phyloP scores from a whole-genome alignment of 2,888 invertebrate species.

The Ochropacha duplaris region DNA sequence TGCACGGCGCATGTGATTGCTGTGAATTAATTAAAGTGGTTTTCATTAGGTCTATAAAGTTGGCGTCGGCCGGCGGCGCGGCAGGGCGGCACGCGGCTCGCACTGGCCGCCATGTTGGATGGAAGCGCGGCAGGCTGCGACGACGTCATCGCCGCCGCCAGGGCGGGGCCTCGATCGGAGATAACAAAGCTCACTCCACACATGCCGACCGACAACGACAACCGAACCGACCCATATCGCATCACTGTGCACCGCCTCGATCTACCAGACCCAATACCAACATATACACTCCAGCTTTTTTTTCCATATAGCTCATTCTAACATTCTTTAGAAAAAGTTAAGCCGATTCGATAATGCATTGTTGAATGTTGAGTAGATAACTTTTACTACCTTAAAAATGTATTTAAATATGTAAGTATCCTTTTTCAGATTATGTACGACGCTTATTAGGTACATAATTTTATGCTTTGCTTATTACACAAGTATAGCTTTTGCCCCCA shows the following conservation, averaged over 20 bases:
- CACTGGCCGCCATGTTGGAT: conserved; percentile 42
- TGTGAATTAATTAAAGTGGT: conserved; percentile 82
- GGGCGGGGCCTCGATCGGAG: conserved; percentile 64
- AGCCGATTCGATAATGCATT: not conserved
- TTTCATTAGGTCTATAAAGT: conserved; percentile 77
- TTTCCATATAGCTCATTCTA: not conserved
- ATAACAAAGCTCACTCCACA: conserved; percentile 59
- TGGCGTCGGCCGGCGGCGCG: conserved; percentile 32
- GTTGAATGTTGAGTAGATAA: not conserved
- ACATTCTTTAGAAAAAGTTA: conserved; percentile 4
- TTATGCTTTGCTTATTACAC: too few species aligned
- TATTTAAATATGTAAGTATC: not conserved
- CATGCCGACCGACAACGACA: conserved; percentile 16
- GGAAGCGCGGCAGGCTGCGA: conserved; percentile 19
- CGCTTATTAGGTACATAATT: too few species aligned
- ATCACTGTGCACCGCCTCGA: conserved; percentile 6
- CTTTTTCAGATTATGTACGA: not conserved
- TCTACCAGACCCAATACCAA: conserved; percentile 12
- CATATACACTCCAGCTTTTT: not conserved
- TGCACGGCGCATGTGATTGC: conserved; percentile 73
- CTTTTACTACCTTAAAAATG: not conserved
- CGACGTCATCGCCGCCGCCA: conserved; percentile 19
- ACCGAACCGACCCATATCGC: conserved; percentile 18
- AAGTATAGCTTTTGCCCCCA: too few species aligned
- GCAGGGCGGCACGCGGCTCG: conserved; percentile 11